Evolutionary conservation across 2,113 vertebrate species (phyloP), one percentile per base, ranked within the genome.

Genomic region (Pseudorectes ferrugineus): DNA sequence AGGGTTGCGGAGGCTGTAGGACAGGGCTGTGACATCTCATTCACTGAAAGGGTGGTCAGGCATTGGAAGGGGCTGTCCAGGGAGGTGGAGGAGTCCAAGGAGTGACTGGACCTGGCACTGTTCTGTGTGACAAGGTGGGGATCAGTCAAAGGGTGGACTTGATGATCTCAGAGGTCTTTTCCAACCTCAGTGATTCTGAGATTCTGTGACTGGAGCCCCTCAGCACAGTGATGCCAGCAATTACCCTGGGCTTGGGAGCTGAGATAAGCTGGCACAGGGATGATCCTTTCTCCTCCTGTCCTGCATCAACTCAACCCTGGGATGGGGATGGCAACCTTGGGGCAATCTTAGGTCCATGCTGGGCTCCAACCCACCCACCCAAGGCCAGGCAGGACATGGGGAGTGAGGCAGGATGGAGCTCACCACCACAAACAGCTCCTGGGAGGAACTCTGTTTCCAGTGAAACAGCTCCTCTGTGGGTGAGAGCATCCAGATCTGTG

Each of bases 181-280:
- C 22, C 33, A 36, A 13, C 26, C 45, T 23, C 54, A 26, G 33
- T 19, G 36, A 43, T 15, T 48, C 59, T 42, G 51, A 15, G 31
- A 29, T 97, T 19, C 38, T 28, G 54, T 38, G 73, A 9, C 97
- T 98, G 93, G 98, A 98, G 80, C 16, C 31, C 43, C 46, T 57
- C 43, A 62, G 58, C 52, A 40, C 51, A 8, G n/a, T 1, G 4
- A 26, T 2, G 9, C 31, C 58, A 57, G 63, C 40, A 33, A 26
- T 14, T 1, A 48, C 52, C 46, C 62, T 4, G 21, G 18, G n/a
- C 45, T 43, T 45, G 61, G 45, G 33, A 70, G 38, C 54, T 9
- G 19, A 58, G 40, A 62, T 6, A 33, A 65, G 13, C 54, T 36
- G 48, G 26, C 24, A 48, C 29, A 12, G 38, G 9, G 35, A 38